Percentiles rank a stretch among this genome's conserved stretches.
phyloP scores from a whole-genome alignment of 2,888 invertebrate species.

The Tetragonisca angustula region DNA sequence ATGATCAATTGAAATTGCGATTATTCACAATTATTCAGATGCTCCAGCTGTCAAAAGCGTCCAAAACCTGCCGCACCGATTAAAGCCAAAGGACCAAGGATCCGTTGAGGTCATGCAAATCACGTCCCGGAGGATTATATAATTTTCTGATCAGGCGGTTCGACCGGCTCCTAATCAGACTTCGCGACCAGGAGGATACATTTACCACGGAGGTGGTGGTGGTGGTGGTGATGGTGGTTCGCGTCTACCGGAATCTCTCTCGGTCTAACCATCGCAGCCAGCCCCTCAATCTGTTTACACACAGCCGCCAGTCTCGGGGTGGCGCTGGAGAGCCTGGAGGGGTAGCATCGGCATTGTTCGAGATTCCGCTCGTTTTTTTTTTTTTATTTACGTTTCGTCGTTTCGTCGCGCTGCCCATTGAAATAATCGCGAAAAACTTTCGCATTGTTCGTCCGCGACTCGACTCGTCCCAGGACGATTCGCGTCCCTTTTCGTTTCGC shows the following conservation, averaged over 20 bases:
- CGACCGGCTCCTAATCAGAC: slow-evolving; percentile 13
- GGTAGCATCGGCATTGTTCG: slow-evolving; percentile 59
- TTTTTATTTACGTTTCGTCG: slow-evolving; percentile 58
- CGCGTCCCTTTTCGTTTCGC: slow-evolving; percentile 51
- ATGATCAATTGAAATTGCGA: too few relatives aligned
- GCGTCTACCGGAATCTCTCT: slow-evolving; percentile 24
- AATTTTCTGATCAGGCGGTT: slow-evolving; percentile 30
- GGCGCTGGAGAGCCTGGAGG: slow-evolving; percentile 13
- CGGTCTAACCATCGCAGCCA: slow-evolving; percentile 5
- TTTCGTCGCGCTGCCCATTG: slow-evolving; percentile 54
- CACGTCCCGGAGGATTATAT: slow-evolving; percentile 1
- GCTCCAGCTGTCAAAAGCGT: too few relatives aligned
- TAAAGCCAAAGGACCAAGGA: too few relatives aligned
- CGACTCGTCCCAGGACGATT: slow-evolving; percentile 60
- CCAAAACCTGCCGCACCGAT: too few relatives aligned
- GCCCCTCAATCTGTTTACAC: slow-evolving; percentile 59
- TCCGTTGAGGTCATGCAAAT: background rate
- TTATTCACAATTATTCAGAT: too few relatives aligned
- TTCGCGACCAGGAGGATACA: slow-evolving; percentile 12
- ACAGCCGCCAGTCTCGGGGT: slow-evolving; percentile 33
- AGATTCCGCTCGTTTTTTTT: slow-evolving; percentile 24
- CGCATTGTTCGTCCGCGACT: slow-evolving; percentile 58
- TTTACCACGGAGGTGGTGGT: slow-evolving; percentile 15
- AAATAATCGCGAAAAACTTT: slow-evolving; percentile 66
- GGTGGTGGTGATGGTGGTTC: background rate